Percentiles rank a stretch among this genome's conserved stretches.
These are phyloP conservation scores for Sturnira hondurensis DNA, from an alignment of 2,113 vertebrate genomes.

Conservation along the genomic window DNA sequence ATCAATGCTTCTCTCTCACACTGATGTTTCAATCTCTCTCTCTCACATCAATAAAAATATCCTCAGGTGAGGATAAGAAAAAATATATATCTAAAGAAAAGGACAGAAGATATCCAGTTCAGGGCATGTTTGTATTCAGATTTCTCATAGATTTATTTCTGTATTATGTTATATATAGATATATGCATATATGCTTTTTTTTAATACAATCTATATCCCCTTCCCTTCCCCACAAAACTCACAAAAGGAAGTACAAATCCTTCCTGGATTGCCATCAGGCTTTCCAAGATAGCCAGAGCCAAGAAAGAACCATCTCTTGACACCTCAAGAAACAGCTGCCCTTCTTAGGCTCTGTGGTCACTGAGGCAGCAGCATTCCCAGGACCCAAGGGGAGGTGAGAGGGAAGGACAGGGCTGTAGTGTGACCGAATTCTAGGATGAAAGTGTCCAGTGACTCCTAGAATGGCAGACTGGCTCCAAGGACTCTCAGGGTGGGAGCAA, in stretches of 20 bases:
- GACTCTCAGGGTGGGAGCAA: not conserved
- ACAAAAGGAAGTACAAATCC: conserved; percentile 50
- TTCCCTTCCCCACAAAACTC: conserved; percentile 50
- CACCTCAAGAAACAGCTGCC: not conserved
- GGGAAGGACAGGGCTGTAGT: not conserved
- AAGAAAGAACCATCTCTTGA: conserved; percentile 26
- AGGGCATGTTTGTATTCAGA: conserved; percentile 41
- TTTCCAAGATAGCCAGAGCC: conserved; percentile 8
- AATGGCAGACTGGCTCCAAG: not conserved
- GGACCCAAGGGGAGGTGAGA: not conserved
- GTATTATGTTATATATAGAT: conserved; percentile 60
- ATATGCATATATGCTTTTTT: conserved; percentile 56
- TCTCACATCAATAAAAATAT: too few species aligned
- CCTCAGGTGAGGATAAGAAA: too few species aligned
- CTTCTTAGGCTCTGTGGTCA: conserved; percentile 29
- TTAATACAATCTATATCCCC: conserved; percentile 64
- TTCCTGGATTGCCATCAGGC: conserved; percentile 4
- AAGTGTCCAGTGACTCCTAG: not conserved
- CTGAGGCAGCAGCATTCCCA: conserved; percentile 26
- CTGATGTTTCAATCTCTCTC: too few species aligned
- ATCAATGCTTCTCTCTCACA: too few species aligned
- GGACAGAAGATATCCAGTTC: conserved; percentile 50
- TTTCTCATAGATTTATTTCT: conserved; percentile 73
- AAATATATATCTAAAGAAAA: not conserved
- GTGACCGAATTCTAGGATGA: not conserved